Evolutionary conservation across 2,797 vertebrate species (phyloP).

Genomic region (Dipus sagitta): DNA sequence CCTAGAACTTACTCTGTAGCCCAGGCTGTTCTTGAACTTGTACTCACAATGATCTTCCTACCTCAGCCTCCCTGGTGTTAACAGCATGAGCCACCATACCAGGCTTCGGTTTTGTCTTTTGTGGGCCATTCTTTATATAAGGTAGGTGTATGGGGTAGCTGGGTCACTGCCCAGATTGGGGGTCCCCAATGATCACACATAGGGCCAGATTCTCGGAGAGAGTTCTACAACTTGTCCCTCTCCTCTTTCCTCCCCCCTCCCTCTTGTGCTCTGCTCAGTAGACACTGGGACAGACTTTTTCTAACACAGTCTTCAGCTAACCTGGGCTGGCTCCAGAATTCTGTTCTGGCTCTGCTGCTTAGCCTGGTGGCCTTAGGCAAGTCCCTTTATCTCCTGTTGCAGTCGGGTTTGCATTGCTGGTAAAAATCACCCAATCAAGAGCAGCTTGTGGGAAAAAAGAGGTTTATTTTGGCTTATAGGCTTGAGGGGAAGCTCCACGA

Average conservation of each 20-base stretch:
- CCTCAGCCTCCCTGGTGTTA: too few relatives aligned
- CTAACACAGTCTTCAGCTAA: not conserved
- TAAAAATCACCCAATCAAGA: too few relatives aligned
- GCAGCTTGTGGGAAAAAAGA: too few relatives aligned
- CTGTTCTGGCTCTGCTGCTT: not conserved
- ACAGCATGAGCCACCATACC: too few relatives aligned
- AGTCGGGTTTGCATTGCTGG: too few relatives aligned
- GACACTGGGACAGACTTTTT: not conserved
- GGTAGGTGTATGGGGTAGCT: not conserved
- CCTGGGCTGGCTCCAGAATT: not conserved
- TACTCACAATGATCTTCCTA: too few relatives aligned
- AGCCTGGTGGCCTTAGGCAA: not conserved
- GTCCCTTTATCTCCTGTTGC: too few relatives aligned
- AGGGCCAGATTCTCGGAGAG: not conserved
- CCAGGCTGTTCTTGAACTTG: too few relatives aligned
- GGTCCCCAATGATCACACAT: accelerated
- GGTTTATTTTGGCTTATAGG: too few relatives aligned
- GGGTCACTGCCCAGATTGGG: not conserved
- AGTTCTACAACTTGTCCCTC: not conserved
- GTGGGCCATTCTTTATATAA: not conserved
- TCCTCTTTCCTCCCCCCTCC: too few relatives aligned
- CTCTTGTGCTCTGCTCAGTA: not conserved
- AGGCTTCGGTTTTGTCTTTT: not conserved
- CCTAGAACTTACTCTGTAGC: too few relatives aligned
- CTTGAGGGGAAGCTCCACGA: too few relatives aligned